Evolutionary conservation across 2,113 vertebrate genomes (phyloP), one percentile per base, ranked within the genome.

Genomic region (Tetrax tetrax): DNA sequence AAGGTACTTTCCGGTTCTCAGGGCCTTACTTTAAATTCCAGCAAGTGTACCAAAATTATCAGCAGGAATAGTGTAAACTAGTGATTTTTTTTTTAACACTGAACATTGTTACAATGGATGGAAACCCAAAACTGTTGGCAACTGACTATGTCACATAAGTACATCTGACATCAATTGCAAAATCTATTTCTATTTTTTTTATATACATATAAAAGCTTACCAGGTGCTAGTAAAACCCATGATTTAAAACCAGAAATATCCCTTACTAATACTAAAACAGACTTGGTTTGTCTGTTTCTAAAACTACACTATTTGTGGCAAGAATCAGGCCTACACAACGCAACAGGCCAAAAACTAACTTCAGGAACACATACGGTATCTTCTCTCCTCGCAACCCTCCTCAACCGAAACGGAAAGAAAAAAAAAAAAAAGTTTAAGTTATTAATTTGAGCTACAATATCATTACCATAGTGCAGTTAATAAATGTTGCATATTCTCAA

Each of bases 211-310:
- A 96, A 96, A 94, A 47, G 43, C 65, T 90, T 84, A 78, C 8
- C 35, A 66, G 65, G 88, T 95, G 83, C 96, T 94, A 97, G 97
- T 97, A 98, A 97, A 98, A 96, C 97, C 96, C 97, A 89, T 97
- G 87, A 97, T 94, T 97, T 89, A 86, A 97, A 98, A 97, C 98
- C 98, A 99, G 98, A 99, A 99, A 99, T 98, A 98, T 99, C 98
- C 99, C 98, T 99, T 99, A 99, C 98, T 99, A 99, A 98, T 98
- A 98, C 98, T 98, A 99, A 98, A 98, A 98, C 99, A 98, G 99
- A 98, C 98, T 95, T 95, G 27, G 97, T 97, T 95, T 94, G 97
- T 98, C 98, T 98, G 98, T 98, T 98, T 98, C 98, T 98, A 98
- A 98, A 97, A 98, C 98, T 98, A 99, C 97, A 66, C 96, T 97